A percentile compares a stretch with the other conserved stretches of the same genome.
phyloP scores from a whole-genome alignment of 2,113 vertebrate species.

The Melanotaenia duboulayi region DNA sequence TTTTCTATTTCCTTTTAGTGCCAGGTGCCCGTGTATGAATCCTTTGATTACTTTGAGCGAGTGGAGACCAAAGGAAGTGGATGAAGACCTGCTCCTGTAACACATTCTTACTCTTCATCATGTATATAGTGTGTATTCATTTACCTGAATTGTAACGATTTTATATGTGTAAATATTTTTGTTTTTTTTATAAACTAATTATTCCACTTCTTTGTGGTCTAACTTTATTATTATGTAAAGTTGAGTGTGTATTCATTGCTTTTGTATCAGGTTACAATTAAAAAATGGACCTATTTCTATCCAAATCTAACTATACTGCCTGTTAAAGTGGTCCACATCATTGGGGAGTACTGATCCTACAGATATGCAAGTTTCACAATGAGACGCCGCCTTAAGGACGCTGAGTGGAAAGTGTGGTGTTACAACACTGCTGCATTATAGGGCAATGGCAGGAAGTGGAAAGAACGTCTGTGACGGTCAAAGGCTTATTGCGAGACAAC shows the following conservation, averaged over 20 bases:
- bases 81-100: not conserved
- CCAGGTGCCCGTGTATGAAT: slow-evolving; percentile 69
- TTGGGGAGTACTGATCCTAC: not conserved
- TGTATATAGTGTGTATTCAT: slow-evolving; percentile 16
- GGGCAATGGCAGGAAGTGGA: slow-evolving; percentile 68
- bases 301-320: not conserved
- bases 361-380: slow-evolving; percentile 18
- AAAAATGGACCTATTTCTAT: not conserved
- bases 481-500: not conserved
- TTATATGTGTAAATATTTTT: slow-evolving; percentile 37
- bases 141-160: not conserved
- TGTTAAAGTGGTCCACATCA: not conserved
- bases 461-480: slow-evolving; percentile 22
- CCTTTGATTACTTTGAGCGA: slow-evolving; percentile 62
- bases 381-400: rapidly evolving
- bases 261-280: not conserved
- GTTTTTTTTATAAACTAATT: slow-evolving; percentile 39
- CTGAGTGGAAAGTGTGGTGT: slow-evolving; percentile 54
- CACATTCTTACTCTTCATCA: rapidly evolving
- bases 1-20: slow-evolving; percentile 52
- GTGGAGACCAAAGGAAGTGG: slow-evolving; percentile 40
- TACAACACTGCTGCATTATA: not conserved
- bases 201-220: not conserved
- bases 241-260: not conserved
- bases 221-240: not conserved